These are phyloP conservation scores for Teleogryllus occipitalis DNA, from an alignment of 1,140 invertebrate genomes.

Conservation along the genomic window DNA sequence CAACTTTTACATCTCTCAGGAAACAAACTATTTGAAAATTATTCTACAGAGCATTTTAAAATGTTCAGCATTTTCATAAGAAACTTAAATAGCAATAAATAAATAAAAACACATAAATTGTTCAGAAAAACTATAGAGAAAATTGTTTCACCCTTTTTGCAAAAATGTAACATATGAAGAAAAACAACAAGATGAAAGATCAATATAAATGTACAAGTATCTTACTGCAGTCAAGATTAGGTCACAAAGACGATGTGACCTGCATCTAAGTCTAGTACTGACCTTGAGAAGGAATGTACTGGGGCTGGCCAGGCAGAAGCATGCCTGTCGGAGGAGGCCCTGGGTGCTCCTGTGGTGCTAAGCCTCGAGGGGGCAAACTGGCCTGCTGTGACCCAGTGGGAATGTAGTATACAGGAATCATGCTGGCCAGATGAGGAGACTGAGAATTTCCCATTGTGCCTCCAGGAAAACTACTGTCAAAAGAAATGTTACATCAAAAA, in stretches of 20 bases:
- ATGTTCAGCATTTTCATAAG: neutral
- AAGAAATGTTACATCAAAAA: conserved; percentile 21
- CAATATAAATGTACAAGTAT: neutral
- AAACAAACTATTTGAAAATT: too few relatives aligned
- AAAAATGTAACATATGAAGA: neutral
- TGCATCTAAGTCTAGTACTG: neutral
- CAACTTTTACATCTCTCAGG: too few relatives aligned
- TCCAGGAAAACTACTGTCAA: neutral
- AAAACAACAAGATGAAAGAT: neutral
- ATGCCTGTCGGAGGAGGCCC: conserved; percentile 21
- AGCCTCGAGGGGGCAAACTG: neutral
- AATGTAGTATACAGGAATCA: conserved; percentile 53
- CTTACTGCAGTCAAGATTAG: neutral
- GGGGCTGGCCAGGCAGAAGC: conserved; percentile 18
- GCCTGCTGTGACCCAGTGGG: conserved; percentile 34
- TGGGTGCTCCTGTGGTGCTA: conserved; percentile 29
- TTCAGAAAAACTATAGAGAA: too few relatives aligned
- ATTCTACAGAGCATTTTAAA: too few relatives aligned
- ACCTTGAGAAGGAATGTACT: conserved; percentile 26
- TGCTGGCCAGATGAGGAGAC: conserved; percentile 29
- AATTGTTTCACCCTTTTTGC: neutral
- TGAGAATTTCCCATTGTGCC: neutral
- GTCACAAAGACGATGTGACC: neutral
- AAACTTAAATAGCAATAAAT: too few relatives aligned
- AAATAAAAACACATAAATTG: too few relatives aligned